Evolutionary conservation across 2,113 vertebrate species (phyloP).

Genomic region (Pogona vitticeps): DNA sequence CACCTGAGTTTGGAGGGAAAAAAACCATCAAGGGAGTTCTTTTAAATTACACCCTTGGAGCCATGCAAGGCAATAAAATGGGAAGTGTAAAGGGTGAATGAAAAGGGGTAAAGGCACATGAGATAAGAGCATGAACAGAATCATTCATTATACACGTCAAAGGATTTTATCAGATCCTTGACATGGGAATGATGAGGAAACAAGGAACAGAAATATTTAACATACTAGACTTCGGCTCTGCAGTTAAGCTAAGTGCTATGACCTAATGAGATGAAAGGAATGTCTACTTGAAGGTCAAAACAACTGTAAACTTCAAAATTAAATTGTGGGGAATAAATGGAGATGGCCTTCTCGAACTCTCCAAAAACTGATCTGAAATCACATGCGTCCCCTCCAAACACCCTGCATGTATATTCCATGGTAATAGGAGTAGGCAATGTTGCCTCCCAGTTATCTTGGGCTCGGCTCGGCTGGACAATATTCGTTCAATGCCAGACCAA

Average conservation of each 20-base stretch:
- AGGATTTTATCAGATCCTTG: slow-evolving; percentile 11
- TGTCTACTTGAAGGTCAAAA: slow-evolving; percentile 20
- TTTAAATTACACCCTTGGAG: slow-evolving; percentile 48
- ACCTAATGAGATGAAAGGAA: neutral
- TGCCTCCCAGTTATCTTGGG: neutral
- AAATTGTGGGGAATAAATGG: neutral
- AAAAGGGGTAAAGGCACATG: slow-evolving; percentile 41
- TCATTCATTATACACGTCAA: slow-evolving; percentile 60
- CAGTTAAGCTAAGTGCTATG: slow-evolving; percentile 42
- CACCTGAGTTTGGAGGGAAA: neutral
- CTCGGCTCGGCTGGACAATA: neutral
- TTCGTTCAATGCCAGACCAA: neutral
- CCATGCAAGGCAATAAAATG: slow-evolving; percentile 30
- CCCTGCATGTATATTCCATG: neutral
- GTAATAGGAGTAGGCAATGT: neutral
- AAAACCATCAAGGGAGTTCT: slow-evolving; percentile 19
- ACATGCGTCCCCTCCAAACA: slow-evolving; percentile 4
- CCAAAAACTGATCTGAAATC: neutral
- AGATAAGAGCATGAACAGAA: slow-evolving; percentile 40
- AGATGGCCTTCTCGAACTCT: neutral
- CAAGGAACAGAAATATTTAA: slow-evolving; percentile 48
- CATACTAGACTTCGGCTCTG: slow-evolving; percentile 31
- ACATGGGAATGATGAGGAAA: slow-evolving; percentile 50
- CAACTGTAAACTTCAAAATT: neutral
- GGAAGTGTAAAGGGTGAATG: neutral